A percentile compares a stretch with the other conserved stretches of the same genome.
Conservation (phyloP, 2,888 invertebrate genomes). For the Belgica antarctica region DNA sequence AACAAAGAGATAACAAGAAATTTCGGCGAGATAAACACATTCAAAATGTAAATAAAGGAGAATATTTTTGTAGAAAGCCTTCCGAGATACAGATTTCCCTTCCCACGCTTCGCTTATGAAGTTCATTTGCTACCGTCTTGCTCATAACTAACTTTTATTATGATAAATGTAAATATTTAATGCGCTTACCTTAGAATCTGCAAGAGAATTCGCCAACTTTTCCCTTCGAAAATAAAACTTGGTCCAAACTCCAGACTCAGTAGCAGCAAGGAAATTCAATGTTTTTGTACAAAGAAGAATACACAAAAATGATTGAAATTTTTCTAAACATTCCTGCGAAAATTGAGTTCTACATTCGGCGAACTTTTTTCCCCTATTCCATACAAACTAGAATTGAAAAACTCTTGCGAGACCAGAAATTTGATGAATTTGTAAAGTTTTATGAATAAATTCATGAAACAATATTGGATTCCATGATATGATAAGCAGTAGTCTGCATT, state of each 20-base stretch:
- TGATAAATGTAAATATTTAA: slow-evolving; percentile 4
- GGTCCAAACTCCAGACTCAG: neutral
- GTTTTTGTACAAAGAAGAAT: slow-evolving; percentile 22
- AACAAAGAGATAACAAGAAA: neutral
- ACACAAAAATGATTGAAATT: neutral
- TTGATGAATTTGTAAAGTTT: too few species aligned
- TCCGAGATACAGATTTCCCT: too few species aligned
- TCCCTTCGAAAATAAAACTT: neutral
- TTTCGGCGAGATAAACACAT: neutral
- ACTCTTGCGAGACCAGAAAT: too few species aligned
- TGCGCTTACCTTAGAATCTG: neutral
- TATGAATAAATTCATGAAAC: too few species aligned
- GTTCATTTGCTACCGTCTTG: neutral
- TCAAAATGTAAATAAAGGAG: slow-evolving; percentile 1
- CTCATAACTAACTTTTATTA: neutral
- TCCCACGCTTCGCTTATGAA: too few species aligned
- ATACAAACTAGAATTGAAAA: too few species aligned
- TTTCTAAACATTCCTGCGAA: neutral
- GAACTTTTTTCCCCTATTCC: too few species aligned
- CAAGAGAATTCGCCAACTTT: too few species aligned
- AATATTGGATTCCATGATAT: neutral
- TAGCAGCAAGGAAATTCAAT: neutral
- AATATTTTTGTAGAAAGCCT: neutral
- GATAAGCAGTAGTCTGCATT: neutral
- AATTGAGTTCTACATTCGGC: too few species aligned